Evolutionary conservation across 2,888 invertebrate species (phyloP).

Genomic region (Sarcophaga rosellei): DNA sequence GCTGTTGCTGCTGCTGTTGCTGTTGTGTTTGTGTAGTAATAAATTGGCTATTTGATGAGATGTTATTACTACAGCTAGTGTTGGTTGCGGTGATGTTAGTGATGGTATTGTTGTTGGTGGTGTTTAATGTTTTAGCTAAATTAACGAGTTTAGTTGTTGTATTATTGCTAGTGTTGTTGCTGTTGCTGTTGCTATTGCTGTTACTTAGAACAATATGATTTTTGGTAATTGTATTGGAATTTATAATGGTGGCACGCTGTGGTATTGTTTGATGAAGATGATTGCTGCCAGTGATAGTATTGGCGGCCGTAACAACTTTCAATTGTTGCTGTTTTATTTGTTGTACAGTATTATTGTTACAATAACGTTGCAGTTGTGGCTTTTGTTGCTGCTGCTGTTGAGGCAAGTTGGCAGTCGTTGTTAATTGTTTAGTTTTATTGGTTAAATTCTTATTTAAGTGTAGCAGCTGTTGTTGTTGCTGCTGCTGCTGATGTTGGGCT

Average conservation of each 20-base stretch:
- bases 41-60: conserved; percentile 37
- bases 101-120: conserved; percentile 32
- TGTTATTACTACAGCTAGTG: conserved; percentile 32
- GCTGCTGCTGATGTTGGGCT: conserved; percentile 41
- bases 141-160: conserved; percentile 48
- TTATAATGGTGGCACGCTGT: conserved; percentile 68
- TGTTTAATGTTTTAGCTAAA: conserved; percentile 48
- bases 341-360: conserved; percentile 56
- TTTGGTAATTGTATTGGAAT: conserved; percentile 66
- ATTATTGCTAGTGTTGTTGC: conserved; percentile 24
- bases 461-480: conserved; percentile 49
- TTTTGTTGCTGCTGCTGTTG: conserved; percentile 60
- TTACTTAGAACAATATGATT: conserved; percentile 45
- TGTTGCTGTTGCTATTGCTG: conserved; percentile 57
- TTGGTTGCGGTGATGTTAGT: conserved; percentile 34
- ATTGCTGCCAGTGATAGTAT: not conserved
- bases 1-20: conserved; percentile 31
- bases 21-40: conserved; percentile 48
- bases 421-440: conserved; percentile 53
- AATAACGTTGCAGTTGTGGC: conserved; percentile 61
- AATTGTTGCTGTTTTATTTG: conserved; percentile 63
- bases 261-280: conserved; percentile 57
- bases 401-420: conserved; percentile 66
- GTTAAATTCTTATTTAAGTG: conserved; percentile 55
- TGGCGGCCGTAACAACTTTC: conserved; percentile 57